Base-by-base conservation (phyloP, 1,140 invertebrate genomes). In the Pantala flavescens region DNA sequence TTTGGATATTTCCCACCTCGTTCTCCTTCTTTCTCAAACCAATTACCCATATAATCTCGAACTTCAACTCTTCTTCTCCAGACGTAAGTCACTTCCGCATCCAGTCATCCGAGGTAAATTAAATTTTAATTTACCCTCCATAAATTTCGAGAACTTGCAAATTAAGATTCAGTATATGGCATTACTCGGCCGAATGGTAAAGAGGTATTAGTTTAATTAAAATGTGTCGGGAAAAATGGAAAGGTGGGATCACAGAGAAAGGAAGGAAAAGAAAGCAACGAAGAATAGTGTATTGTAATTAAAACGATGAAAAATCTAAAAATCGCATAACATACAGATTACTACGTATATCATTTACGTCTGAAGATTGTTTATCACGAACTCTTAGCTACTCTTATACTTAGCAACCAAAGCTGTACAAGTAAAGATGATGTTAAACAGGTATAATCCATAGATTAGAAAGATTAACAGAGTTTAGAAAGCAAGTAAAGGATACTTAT, bases 191-290 rank as follows among this genome's bases (percentile, higher is more conserved):
- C 71, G 71, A 21, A 24, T 36, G 24, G 28, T 72, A 72, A 72
- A 72, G 71, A 28, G 71, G 71, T 72, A 72, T 72, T 72, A 72
- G 71, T 28, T 72, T 72, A 72, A 72, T 72, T 72, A 72, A 72
- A 72, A 72, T 12, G 1, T 63, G 49, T 3, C 10, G 9, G 43
- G 10, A 49, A 16, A 16, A 49, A 63, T 7, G 49, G 12, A 12
- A 21, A 63, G 49, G 12, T 21, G 49, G 28, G 28, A 36, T 36
- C 3, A 36, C 2, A 36, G 9, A 9, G 28, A 36, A 36, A 36
- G 28, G 28, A 9, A 36, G 28, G 28, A 36, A 36, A 36, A 36
- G 28, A 36, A 36, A 36, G 28, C 28, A 36, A 36, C 28, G 28
- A 36, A 36, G 28, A n/a, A n/a, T n/a, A n/a, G n/a, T n/a, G n/a